Evolutionary conservation across 37 sponge, comb jelly and placozoan species (phyloP).

Genomic region (Diacarnus erythraeanus): DNA sequence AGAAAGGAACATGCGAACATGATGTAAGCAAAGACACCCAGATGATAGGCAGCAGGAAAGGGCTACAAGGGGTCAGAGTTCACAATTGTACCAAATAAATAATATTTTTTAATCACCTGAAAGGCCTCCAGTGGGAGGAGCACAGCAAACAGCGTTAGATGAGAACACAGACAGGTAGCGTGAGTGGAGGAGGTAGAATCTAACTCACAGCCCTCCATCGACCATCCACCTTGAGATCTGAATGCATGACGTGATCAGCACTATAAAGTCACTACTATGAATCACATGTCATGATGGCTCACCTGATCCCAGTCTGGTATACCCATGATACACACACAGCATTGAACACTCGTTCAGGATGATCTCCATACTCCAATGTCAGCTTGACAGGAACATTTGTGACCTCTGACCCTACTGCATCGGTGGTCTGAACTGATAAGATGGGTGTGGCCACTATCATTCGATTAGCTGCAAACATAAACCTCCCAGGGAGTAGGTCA

Average conservation of each 20-base stretch:
- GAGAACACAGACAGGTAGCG: slow-evolving; percentile 36
- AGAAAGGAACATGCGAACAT: slow-evolving; percentile 3
- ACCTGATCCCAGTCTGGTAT: not conserved
- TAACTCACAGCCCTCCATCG: not conserved
- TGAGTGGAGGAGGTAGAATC: not conserved
- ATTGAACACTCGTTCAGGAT: not conserved
- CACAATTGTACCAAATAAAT: not conserved
- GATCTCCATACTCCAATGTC: slow-evolving; percentile 14
- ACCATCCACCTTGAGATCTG: slow-evolving; percentile 21
- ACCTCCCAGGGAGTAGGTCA: not conserved
- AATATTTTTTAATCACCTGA: slow-evolving; percentile 10
- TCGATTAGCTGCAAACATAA: not conserved
- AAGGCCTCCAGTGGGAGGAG: slow-evolving; percentile 40
- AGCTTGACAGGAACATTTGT: not conserved
- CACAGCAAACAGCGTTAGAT: slow-evolving; percentile 51
- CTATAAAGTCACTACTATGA: not conserved
- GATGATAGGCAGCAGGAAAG: not conserved
- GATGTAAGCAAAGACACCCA: slow-evolving; percentile 26
- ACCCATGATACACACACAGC: slow-evolving; percentile 35
- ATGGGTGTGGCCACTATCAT: slow-evolving; percentile 39
- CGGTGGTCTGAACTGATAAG: slow-evolving; percentile 13
- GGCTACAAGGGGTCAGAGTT: not conserved
- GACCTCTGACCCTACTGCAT: slow-evolving; percentile 1
- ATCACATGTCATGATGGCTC: not conserved
- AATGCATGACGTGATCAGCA: not conserved